Conservation (phyloP, 92 coral and sea anemone genomes). For the Porites rus region DNA sequence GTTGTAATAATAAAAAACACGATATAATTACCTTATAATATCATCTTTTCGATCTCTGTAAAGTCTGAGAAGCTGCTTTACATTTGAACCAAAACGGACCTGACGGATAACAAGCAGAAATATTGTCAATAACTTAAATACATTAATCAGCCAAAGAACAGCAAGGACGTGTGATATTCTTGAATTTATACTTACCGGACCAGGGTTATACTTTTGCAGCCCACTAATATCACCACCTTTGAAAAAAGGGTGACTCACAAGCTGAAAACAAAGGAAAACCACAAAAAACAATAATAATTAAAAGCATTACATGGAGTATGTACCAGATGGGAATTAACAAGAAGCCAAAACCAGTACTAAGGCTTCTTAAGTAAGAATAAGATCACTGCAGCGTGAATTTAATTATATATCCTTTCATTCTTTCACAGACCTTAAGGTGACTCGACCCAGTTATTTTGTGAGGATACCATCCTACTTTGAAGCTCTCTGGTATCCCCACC, state of each 20-base stretch:
- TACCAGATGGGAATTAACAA: background rate
- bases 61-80: slow-evolving; percentile 62
- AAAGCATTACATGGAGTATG: background rate
- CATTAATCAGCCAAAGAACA: background rate
- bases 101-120: background rate
- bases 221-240: slow-evolving; percentile 74
- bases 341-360: too few species aligned
- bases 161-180: background rate
- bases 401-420: too few species aligned
- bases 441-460: too few species aligned
- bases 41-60: slow-evolving; percentile 48
- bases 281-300: background rate
- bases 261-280: slow-evolving; percentile 38
- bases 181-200: slow-evolving; percentile 29
- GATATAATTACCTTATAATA: slow-evolving; percentile 36
- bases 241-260: slow-evolving; percentile 74
- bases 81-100: slow-evolving; percentile 61
- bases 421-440: too few species aligned
- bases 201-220: slow-evolving; percentile 51
- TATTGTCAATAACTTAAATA: background rate
- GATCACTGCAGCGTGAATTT: too few species aligned
- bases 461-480: too few species aligned
- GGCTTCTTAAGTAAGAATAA: too few species aligned
- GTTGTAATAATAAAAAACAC: too few species aligned
- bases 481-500: too few species aligned